Conservation (phyloP, 1,140 invertebrate species). For the Magallana ariakensis region DNA sequence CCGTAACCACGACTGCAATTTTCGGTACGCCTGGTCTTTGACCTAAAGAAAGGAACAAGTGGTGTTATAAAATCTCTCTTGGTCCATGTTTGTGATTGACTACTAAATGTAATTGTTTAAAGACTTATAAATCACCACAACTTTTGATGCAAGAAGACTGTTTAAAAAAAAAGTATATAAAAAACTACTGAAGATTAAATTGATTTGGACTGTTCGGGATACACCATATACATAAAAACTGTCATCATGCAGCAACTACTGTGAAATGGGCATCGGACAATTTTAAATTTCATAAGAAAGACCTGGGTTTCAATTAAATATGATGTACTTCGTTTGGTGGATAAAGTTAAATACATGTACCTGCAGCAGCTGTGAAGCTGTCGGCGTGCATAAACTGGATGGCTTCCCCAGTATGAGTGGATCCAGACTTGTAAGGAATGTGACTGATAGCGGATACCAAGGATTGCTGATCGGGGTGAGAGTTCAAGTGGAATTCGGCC, state of each 20-base stretch:
- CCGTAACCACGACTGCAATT: conserved; percentile 71
- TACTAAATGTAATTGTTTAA: background rate
- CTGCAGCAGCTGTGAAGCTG: conserved; percentile 55
- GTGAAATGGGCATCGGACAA: too few relatives aligned
- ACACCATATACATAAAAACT: too few relatives aligned
- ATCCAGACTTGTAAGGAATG: conserved; percentile 60
- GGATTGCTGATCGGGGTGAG: conserved; percentile 56
- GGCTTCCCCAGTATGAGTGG: conserved; percentile 62
- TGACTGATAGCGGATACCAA: conserved; percentile 57
- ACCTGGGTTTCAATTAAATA: too few relatives aligned
- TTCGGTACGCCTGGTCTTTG: conserved; percentile 70
- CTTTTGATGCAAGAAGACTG: background rate
- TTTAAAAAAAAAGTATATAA: background rate
- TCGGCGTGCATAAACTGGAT: conserved; percentile 50
- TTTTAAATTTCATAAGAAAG: too few relatives aligned
- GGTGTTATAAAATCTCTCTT: background rate
- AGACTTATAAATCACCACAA: background rate
- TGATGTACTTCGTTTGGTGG: too few relatives aligned
- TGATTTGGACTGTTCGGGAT: too few relatives aligned
- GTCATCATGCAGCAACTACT: too few relatives aligned
- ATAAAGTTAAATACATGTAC: background rate
- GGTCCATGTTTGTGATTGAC: background rate
- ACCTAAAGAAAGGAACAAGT: conserved; percentile 43
- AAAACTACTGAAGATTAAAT: too few relatives aligned
- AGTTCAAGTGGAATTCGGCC: conserved; percentile 64